Conservation (phyloP, 2,797 vertebrate genomes). For the Falco cherrug region DNA sequence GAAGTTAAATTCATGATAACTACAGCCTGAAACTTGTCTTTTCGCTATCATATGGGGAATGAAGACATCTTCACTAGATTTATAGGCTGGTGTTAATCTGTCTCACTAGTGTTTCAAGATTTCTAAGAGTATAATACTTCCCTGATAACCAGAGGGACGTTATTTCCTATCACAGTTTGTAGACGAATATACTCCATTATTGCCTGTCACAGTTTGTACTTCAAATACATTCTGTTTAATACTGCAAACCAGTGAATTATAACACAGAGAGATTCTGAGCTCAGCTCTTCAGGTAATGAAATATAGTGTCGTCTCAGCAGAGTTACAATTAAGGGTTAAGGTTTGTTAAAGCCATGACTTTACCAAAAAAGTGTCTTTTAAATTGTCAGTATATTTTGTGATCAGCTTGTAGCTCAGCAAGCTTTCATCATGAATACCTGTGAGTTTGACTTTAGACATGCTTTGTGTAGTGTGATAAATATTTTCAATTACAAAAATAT, state of each 20-base stretch:
- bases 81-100: slow-evolving; percentile 15
- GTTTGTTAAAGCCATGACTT: background rate
- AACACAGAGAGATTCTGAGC: background rate
- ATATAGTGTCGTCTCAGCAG: background rate
- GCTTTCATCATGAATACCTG: background rate
- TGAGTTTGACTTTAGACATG: background rate
- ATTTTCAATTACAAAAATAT: background rate
- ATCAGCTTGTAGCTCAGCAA: background rate
- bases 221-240: background rate
- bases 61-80: slow-evolving; percentile 21
- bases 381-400: background rate
- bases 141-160: slow-evolving; percentile 15
- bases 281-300: background rate
- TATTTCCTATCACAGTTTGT: slow-evolving; percentile 29
- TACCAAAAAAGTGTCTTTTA: background rate
- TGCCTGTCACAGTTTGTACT: background rate
- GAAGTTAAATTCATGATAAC: slow-evolving; percentile 31
- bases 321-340: slow-evolving; percentile 8
- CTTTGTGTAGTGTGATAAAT: background rate
- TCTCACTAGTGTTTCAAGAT: slow-evolving; percentile 18
- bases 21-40: slow-evolving; percentile 24
- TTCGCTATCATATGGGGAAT: background rate
- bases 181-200: slow-evolving; percentile 9
- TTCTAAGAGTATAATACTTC: slow-evolving; percentile 6
- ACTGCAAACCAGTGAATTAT: background rate